These are phyloP conservation scores for Lepidurus arcticus DNA, from an alignment of 1,140 invertebrate genomes.

Conservation along the genomic window DNA sequence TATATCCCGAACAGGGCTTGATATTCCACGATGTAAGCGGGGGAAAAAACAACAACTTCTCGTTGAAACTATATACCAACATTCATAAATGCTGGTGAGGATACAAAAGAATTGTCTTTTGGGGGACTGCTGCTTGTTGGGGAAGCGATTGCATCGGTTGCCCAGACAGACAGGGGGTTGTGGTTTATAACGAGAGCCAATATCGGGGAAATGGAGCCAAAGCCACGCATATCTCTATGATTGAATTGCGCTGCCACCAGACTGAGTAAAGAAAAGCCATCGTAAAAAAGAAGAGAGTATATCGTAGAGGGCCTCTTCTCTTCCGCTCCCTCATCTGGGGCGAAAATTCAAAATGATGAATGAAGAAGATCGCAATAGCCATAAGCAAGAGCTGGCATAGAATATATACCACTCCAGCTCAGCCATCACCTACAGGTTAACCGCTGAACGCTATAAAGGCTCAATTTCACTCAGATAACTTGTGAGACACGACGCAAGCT, in stretches of 20 bases:
- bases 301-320: background rate
- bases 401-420: background rate
- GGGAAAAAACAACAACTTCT: background rate
- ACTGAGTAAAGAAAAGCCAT: constrained; percentile 19
- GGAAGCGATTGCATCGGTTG: constrained; percentile 17
- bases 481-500: background rate
- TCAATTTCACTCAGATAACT: background rate
- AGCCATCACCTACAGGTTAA: background rate
- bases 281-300: constrained; percentile 16
- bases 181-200: constrained; percentile 21
- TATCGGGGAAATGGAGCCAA: constrained; percentile 17
- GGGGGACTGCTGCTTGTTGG: background rate
- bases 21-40: background rate
- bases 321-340: background rate
- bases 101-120: background rate
- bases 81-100: constrained; percentile 2
- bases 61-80: background rate
- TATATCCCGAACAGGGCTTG: background rate
- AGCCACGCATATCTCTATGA: constrained; percentile 21
- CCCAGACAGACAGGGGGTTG: constrained; percentile 20
- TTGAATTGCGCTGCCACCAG: constrained; percentile 17
- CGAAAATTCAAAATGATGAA: background rate
- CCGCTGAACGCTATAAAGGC: background rate
- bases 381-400: background rate
- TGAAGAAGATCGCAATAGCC: background rate